Conservation (phyloP, 2,797 vertebrate genomes). For the Muscicapa striata region DNA sequence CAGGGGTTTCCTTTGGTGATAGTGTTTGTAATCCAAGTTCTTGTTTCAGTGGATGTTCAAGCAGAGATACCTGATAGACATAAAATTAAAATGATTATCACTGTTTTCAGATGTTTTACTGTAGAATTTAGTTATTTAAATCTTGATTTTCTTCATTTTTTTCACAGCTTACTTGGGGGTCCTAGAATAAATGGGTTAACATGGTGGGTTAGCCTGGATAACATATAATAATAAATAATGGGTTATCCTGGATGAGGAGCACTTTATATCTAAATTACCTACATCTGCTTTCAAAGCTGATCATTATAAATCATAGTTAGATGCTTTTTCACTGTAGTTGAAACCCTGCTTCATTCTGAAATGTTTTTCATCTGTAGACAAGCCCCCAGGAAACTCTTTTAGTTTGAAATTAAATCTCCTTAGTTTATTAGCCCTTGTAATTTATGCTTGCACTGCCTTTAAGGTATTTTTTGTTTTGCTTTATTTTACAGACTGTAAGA, state of each 20-base stretch:
- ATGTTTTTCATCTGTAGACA: background rate
- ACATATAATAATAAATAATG: too few species aligned
- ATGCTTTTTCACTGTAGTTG: background rate
- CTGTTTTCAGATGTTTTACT: background rate
- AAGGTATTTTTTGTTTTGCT: constrained; percentile 6
- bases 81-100: background rate
- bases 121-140: background rate
- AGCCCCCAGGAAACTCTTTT: background rate
- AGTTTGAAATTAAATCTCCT: background rate
- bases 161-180: background rate
- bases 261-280: background rate
- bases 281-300: background rate
- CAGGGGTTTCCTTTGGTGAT: background rate
- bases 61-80: rapidly evolving
- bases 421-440: background rate
- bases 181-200: background rate
- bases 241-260: background rate
- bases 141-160: background rate
- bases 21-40: background rate
- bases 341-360: background rate
- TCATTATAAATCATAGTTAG: background rate
- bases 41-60: background rate
- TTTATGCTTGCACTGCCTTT: background rate
- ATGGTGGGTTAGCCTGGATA: too few species aligned
- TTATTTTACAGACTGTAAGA: constrained; percentile 78